Evolutionary conservation across 1,140 invertebrate genomes (phyloP).

Genomic region (Eciton burchellii): DNA sequence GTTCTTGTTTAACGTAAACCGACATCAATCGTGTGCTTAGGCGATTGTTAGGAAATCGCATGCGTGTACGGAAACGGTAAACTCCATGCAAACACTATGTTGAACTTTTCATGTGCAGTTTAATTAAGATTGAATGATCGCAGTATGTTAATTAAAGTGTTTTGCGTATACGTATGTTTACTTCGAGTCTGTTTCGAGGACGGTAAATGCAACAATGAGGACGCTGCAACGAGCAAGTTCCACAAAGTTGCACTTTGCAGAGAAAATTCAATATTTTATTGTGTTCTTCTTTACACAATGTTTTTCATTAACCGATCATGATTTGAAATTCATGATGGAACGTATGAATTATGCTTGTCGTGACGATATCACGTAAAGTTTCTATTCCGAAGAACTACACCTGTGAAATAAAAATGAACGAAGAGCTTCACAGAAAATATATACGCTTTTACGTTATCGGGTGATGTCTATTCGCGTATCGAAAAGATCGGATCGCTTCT

Average conservation of each 20-base stretch:
- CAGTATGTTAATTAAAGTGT: conserved; percentile 60
- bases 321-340: no score
- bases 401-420: no score
- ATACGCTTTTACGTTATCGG: no score
- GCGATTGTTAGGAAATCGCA: not conserved
- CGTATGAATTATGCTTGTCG: no score
- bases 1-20: conserved; percentile 1
- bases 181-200: conserved; percentile 30
- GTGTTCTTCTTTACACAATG: not conserved
- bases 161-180: conserved; percentile 50
- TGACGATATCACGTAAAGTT: no score
- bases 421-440: no score
- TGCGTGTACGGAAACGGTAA: conserved; percentile 31
- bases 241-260: no score
- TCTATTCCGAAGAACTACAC: no score
- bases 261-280: not conserved
- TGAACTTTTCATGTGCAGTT: conserved; percentile 49
- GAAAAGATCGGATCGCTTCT: not conserved
- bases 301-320: no score
- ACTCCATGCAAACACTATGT: conserved; percentile 55
- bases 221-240: no score
- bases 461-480: no score
- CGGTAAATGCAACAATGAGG: conserved; percentile 30
- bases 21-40: not conserved
- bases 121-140: conserved; percentile 60